Conservation (phyloP, 2,888 invertebrate genomes). For the Drosophila differens region DNA sequence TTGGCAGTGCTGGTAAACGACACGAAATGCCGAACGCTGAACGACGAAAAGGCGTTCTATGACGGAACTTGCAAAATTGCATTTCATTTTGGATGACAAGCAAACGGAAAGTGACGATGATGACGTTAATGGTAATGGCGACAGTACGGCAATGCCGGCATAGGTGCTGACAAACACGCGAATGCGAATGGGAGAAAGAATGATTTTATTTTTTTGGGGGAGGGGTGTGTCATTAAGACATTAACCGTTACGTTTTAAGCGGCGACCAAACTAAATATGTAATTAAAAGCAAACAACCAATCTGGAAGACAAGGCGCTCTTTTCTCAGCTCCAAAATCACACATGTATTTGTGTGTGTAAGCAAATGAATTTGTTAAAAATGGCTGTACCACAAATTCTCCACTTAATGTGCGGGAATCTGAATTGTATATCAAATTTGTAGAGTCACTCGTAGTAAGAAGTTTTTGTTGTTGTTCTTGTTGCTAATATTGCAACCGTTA, state of each 20-base stretch:
- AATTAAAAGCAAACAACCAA: slow-evolving; percentile 79
- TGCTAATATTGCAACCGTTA: slow-evolving; percentile 42
- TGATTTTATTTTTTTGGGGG: neutral
- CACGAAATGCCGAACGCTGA: slow-evolving; percentile 14
- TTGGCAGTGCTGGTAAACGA: slow-evolving; percentile 24
- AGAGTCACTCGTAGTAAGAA: slow-evolving; percentile 40
- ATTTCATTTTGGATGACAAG: slow-evolving; percentile 54
- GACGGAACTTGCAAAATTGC: slow-evolving; percentile 39
- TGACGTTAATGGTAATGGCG: slow-evolving; percentile 4
- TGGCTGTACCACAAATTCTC: slow-evolving; percentile 2
- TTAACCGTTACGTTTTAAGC: slow-evolving; percentile 67
- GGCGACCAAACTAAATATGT: slow-evolving; percentile 62
- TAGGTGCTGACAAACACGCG: slow-evolving; percentile 26
- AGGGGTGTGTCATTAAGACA: slow-evolving; percentile 61
- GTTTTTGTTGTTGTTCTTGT: slow-evolving; percentile 14
- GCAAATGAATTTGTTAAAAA: slow-evolving; percentile 42
- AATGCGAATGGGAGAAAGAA: slow-evolving; percentile 16
- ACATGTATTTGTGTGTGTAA: slow-evolving; percentile 17
- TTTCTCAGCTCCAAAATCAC: slow-evolving; percentile 46
- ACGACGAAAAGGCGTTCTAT: slow-evolving; percentile 1
- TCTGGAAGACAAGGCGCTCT: slow-evolving; percentile 25
- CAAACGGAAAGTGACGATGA: slow-evolving; percentile 31
- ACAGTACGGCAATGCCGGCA: slow-evolving; percentile 18
- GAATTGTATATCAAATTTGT: slow-evolving; percentile 30
- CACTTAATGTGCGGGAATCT: slow-evolving; percentile 17